These are phyloP conservation scores for Empis stercorea DNA, from an alignment of 2,888 invertebrate genomes.

Conservation along the genomic window DNA sequence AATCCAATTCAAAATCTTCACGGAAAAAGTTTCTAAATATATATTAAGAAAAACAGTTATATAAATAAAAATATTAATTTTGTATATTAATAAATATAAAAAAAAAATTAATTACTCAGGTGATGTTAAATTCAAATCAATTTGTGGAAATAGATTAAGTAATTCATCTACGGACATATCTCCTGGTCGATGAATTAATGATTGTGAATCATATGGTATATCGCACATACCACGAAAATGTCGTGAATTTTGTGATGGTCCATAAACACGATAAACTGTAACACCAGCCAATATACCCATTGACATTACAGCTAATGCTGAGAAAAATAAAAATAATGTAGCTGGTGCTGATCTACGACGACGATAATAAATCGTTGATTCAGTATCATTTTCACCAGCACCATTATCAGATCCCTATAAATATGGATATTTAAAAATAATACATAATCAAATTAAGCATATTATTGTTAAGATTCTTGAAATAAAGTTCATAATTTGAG, in stretches of 20 bases:
- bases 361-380: slow-evolving; percentile 32
- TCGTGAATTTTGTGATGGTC: slow-evolving; percentile 42
- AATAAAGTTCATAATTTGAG: too few species aligned
- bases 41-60: too few species aligned
- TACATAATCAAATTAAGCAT: slow-evolving; percentile 5
- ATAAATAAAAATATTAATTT: too few species aligned
- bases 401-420: slow-evolving; percentile 32
- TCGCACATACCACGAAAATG: slow-evolving; percentile 33
- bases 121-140: too few species aligned
- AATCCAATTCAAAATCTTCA: slow-evolving; percentile 70
- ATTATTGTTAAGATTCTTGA: too few species aligned
- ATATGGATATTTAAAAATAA: slow-evolving; percentile 12
- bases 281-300: slow-evolving; percentile 59
- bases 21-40: slow-evolving; percentile 45
- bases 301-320: slow-evolving; percentile 55
- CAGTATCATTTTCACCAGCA: slow-evolving; percentile 39
- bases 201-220: slow-evolving; percentile 29
- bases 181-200: neutral
- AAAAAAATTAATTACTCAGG: too few species aligned
- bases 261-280: slow-evolving; percentile 61
- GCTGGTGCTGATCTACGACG: slow-evolving; percentile 45
- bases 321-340: slow-evolving; percentile 54
- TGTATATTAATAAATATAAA: too few species aligned
- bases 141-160: slow-evolving; percentile 17
- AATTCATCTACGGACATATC: slow-evolving; percentile 15